Conservation (phyloP, 2,113 vertebrate genomes). For the Lota lota region DNA sequence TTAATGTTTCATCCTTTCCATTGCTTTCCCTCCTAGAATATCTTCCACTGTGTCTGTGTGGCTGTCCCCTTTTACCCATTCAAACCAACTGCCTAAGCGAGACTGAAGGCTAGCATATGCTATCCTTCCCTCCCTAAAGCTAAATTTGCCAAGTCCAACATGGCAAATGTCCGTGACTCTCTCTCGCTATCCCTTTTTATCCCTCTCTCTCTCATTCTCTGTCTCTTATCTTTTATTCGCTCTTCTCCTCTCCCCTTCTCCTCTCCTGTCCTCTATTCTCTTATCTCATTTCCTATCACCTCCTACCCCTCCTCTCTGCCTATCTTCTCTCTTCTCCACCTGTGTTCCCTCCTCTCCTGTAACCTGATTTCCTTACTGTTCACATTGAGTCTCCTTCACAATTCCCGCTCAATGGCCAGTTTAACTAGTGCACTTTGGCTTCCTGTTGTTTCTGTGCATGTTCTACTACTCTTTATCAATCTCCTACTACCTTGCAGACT, state of each 20-base stretch:
- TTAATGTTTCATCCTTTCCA: too few relatives aligned
- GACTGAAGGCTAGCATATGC: conserved; percentile 42
- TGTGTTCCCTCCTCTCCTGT: conserved; percentile 1
- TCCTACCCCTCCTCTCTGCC: conserved; percentile 3
- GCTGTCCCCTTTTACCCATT: conserved; percentile 13
- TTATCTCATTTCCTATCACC: conserved; percentile 16
- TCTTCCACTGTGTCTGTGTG: not conserved
- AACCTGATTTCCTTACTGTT: too few relatives aligned
- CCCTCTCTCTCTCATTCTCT: not conserved
- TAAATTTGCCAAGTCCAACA: conserved; percentile 31
- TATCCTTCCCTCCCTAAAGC: conserved; percentile 34
- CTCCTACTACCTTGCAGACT: not conserved
- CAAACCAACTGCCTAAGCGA: conserved; percentile 1
- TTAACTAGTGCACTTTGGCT: too few relatives aligned
- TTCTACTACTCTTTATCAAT: not conserved
- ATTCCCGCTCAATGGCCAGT: not conserved
- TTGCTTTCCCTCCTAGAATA: too few relatives aligned
- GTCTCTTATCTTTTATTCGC: conserved; percentile 7
- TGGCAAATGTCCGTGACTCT: conserved; percentile 4
- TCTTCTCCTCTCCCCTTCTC: not conserved
- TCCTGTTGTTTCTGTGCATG: not conserved
- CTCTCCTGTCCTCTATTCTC: not conserved
- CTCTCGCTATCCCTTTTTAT: not conserved
- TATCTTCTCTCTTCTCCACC: not conserved
- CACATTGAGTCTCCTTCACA: not conserved